Base-by-base conservation (phyloP, 2,888 invertebrate species). In the Strigamia crassipes region DNA sequence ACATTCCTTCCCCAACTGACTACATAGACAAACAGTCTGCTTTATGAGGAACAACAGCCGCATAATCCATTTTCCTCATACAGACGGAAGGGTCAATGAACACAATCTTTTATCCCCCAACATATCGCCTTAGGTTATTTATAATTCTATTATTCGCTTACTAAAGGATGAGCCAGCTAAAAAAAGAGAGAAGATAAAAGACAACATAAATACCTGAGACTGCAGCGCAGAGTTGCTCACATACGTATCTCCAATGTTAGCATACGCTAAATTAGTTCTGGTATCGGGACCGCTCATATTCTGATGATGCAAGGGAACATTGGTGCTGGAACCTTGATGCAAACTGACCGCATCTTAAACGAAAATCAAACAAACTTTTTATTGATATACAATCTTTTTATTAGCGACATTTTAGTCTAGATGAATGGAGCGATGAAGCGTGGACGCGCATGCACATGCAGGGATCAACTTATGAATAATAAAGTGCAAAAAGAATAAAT, bases 151-250 rank as follows among this genome's bases (percentile, higher is more conserved):
- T 66, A 66, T 66, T 42, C 42, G 42, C 42, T 42, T 15, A 42
- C 42, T 42, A 42, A 42, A 42, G 23, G 27, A 31, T 78, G 27
- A 31, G 78, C 31, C 34, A 78, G 4, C 34, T 78, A 31, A 31
- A 78, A 78, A 27, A 27, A 27, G 27, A 27, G 27, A 27, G 27
- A 27, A 27, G 27, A 34, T 1, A 78, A 78, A 66, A 5, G 27
- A 66, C 10, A 21, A 23, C 21, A 66, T 66, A 66, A 66, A 66
- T 79, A 83, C 83, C 83, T 83, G 83, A 31, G 83, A 79, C 34
- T 83, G 83, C 34, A 83, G 80, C 15, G 83, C 81, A n/a, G 83
- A 73, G 34, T 83, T 83, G 77, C 80, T 77, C 51, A 83, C 82
- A 51, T 83, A 83, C 41, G 83, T 41, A 23, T 83, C 83, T 23